Conservation (phyloP, 2,113 vertebrate genomes). For the Sarotherodon lohbergeri region DNA sequence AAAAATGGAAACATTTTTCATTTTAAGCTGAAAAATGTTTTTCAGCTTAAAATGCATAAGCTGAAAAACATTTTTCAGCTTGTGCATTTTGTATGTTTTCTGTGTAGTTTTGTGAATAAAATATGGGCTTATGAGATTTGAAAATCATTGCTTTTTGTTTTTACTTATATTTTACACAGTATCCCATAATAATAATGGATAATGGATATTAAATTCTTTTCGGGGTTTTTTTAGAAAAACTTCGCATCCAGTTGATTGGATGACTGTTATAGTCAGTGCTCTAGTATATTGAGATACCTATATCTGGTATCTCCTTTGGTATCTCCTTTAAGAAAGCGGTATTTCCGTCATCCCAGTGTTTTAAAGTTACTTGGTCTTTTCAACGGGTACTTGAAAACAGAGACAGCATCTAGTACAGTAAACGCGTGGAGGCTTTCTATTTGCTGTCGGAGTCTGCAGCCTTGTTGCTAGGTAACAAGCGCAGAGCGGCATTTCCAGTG, state of each 20-base stretch:
- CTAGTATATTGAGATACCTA: no score
- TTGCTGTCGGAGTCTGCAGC: conserved; percentile 26
- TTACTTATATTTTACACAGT: background rate
- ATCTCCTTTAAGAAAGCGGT: background rate
- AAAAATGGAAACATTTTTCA: background rate
- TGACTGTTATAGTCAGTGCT: background rate
- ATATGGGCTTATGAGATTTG: background rate
- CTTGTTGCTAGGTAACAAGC: conserved; percentile 38
- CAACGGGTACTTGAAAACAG: background rate
- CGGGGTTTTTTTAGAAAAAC: background rate
- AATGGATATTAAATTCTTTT: background rate
- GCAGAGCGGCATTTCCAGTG: background rate
- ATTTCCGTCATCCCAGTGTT: background rate
- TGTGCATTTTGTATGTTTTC: background rate
- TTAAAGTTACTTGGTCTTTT: background rate
- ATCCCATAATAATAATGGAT: background rate
- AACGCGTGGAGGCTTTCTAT: conserved; percentile 64
- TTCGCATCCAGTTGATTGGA: background rate
- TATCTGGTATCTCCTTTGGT: background rate
- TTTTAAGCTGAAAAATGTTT: background rate
- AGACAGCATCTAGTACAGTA: background rate
- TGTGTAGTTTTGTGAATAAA: background rate
- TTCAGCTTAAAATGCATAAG: background rate
- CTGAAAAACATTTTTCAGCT: accelerated
- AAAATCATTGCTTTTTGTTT: background rate